Evolutionary conservation across 2,113 vertebrate genomes (phyloP).

Genomic region (Podarcis cretensis): DNA sequence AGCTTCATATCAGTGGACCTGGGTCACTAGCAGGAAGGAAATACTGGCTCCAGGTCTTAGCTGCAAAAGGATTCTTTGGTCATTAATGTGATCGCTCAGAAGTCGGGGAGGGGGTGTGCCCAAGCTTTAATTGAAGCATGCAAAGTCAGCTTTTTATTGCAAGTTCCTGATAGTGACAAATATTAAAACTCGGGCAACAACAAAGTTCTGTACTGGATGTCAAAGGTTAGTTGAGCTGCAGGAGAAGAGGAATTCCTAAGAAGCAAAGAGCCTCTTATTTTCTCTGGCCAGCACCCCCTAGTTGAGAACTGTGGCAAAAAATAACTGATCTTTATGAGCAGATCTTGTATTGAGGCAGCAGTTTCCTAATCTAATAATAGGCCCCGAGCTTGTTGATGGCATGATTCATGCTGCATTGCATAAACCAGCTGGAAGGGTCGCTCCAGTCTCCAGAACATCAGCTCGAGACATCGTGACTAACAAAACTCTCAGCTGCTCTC

Average conservation of each 20-base stretch:
- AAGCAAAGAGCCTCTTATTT: not conserved
- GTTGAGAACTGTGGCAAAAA: constrained; percentile 24
- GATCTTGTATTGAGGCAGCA: constrained; percentile 64
- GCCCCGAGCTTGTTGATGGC: not conserved
- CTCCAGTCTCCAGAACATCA: not conserved
- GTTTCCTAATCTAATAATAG: constrained; percentile 62
- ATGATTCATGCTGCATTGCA: constrained; percentile 45
- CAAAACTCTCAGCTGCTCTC: not conserved
- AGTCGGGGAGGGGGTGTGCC: not conserved
- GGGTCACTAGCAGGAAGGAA: not conserved
- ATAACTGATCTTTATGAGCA: constrained; percentile 43
- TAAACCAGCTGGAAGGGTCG: constrained; percentile 37
- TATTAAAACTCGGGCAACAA: too few species aligned
- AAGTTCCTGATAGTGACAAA: rapidly evolving
- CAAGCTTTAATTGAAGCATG: not conserved
- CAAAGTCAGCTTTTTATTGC: not conserved
- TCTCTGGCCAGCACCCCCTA: constrained; percentile 5
- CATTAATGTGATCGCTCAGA: not conserved
- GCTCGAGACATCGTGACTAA: not conserved
- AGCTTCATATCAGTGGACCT: too few species aligned
- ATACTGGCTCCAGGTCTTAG: too few species aligned
- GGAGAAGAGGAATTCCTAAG: constrained; percentile 11
- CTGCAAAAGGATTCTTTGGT: not conserved
- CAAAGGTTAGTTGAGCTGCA: not conserved
- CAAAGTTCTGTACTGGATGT: not conserved